Base-by-base conservation (phyloP, 2,797 vertebrate genomes). In the Eupleurogrammus muticus region DNA sequence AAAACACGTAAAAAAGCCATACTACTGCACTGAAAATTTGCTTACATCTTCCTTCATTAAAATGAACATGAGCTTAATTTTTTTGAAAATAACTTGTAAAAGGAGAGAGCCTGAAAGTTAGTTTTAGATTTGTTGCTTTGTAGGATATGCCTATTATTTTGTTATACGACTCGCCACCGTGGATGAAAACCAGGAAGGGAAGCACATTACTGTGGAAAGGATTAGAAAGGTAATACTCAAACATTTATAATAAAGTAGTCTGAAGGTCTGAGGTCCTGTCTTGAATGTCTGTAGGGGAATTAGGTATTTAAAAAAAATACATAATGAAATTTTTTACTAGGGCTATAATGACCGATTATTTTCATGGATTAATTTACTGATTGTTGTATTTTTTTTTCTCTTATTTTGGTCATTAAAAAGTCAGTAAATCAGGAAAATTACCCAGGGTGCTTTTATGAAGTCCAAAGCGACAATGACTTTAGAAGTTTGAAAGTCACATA, bases 31-130 rank as follows among this genome's bases (percentile, higher is more conserved):
- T 51, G 34, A 28, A n/a, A 28, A 28, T 28, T 6, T 3, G 40
- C 14, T 50, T 55, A 79, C 66, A 64, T 23, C 70, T 77, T 62
- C 52, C 53, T 68, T 58, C 28, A 83, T 80, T 67, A 74, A 21
- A 66, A 44, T 44, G 1, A 64, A 73, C 36, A 42, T n/a, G 4
- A n/a, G 12, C 12, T 48, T 66, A 4, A 10, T 36, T 46, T 11
- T 56, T 48, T 40, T 7, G 24, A 48, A 66, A 48, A 19, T 8
- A 19, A 24, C 0, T 16, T 14, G 13, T 13, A 40, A 5, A 1
- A 13, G 38, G 14, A 16, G 16, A 44, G 40, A 5, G 38, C 13
- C 5, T 5, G n/a, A n/a, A n/a, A 44, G 40, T 7, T 17, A 44
- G n/a, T n/a, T n/a, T 17, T 6, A 44, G 40, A 44, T 44, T 17